phyloP scores from a whole-genome alignment of 2,888 invertebrate species.

The Smittia sp. region DNA sequence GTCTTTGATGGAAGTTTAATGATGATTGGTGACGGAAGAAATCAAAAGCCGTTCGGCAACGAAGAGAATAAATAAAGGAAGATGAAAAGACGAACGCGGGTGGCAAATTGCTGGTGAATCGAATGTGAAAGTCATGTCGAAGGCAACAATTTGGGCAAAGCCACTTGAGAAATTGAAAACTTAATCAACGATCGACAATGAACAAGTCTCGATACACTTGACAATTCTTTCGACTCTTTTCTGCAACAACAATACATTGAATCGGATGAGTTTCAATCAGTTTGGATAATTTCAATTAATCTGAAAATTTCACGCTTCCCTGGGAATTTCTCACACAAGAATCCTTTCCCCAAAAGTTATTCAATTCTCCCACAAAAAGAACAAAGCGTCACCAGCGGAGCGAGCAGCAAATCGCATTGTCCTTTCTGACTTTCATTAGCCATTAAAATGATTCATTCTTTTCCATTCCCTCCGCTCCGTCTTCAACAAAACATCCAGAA shows the following conservation, averaged over 20 bases:
- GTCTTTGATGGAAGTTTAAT: neutral
- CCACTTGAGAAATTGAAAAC: neutral
- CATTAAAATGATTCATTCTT: conserved; percentile 7
- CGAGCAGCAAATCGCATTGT: neutral
- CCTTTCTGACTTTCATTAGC: neutral
- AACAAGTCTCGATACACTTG: too few species aligned
- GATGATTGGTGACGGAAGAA: neutral
- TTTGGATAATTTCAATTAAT: too few species aligned
- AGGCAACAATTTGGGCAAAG: neutral
- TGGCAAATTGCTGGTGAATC: neutral
- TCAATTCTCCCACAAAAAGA: too few species aligned
- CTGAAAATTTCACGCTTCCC: too few species aligned
- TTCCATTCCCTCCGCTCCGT: neutral
- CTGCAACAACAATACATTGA: too few species aligned
- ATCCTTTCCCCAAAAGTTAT: too few species aligned
- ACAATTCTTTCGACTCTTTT: too few species aligned
- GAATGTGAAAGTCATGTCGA: neutral
- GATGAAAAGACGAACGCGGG: neutral
- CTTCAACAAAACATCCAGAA: neutral
- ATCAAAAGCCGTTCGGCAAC: neutral
- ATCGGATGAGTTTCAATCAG: too few species aligned
- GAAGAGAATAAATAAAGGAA: neutral
- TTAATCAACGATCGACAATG: neutral
- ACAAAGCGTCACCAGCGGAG: too few species aligned
- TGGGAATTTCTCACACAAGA: too few species aligned